These are phyloP conservation scores for Poecilia latipinna DNA, from an alignment of 2,113 vertebrate species.

Conservation along the genomic window DNA sequence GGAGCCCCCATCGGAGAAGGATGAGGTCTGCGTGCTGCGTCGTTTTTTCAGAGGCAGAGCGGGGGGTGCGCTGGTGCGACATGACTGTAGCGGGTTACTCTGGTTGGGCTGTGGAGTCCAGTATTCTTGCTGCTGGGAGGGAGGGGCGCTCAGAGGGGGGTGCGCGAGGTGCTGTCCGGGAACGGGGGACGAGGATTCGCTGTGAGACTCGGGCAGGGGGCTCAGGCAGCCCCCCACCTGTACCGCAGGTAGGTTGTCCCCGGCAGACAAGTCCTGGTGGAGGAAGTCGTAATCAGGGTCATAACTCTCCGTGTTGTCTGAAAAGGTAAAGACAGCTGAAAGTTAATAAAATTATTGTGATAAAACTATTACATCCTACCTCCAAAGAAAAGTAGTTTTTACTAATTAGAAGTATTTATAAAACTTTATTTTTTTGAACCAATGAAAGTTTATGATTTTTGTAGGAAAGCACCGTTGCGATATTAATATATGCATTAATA, in stretches of 20 bases:
- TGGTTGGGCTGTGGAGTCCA: constrained; percentile 61
- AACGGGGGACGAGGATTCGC: constrained; percentile 88
- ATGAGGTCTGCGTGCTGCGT: constrained; percentile 82
- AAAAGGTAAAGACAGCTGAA: constrained; percentile 8
- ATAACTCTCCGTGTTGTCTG: constrained; percentile 90
- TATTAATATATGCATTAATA: too few species aligned
- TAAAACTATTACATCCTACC: not conserved
- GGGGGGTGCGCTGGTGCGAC: constrained; percentile 82
- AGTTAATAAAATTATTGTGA: not conserved
- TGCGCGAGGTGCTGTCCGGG: constrained; percentile 78
- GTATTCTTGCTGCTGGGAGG: constrained; percentile 67
- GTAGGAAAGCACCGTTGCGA: too few species aligned
- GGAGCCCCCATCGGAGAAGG: constrained; percentile 77
- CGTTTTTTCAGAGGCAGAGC: constrained; percentile 96
- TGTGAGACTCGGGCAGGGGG: constrained; percentile 90
- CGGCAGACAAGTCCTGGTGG: constrained; percentile 92
- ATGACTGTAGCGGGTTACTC: constrained; percentile 64
- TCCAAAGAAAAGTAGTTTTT: too few species aligned
- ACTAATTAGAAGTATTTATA: not conserved
- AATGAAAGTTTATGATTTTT: not conserved
- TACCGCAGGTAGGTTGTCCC: constrained; percentile 85
- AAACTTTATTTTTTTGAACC: not conserved
- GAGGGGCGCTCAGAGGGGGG: constrained; percentile 83
- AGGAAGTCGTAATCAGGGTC: constrained; percentile 99
- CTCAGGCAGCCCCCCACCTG: constrained; percentile 84